Base-by-base conservation (phyloP, 2,888 invertebrate species). In the Stictocephala bisonia region DNA sequence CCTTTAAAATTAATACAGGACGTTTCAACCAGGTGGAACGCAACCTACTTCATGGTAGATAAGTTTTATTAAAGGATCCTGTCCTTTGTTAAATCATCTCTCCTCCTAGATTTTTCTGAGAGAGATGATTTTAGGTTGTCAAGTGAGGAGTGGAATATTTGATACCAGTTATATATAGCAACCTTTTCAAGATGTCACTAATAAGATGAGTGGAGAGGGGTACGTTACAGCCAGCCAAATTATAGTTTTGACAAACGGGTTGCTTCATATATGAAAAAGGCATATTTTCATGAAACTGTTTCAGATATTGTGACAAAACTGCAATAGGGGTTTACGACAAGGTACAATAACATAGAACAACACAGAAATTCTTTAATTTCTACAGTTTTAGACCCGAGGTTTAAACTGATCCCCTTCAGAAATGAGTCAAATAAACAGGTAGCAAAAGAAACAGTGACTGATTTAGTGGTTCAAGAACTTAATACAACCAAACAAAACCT, bases 321-420 rank as follows among this genome's bases (percentile, higher is more conserved):
- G 56, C 7, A 56, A n/a, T 6, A 56, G 13, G 56, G 56, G 18
- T 31, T 56, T 56, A 18, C 13, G 3, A 29, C 3, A 6, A 3
- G 64, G 11, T 64, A 35, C 15, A 3, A 40, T 3, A 64, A 41
- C 20, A 20, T 64, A 13, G 60, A 64, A 26, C 13, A 1, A 15
- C 77, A 74, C 4, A 74, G 73, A 11, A 78, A 75, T 0, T 72
- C 75, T 48, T 67, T 77, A 48, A 50, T 78, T 24, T 77, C 74
- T 6, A 77, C 75, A 29, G 70, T 76, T 48, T 71, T 77, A 27
- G 78, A 78, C 66, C 75, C 78, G 22, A 53, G 77, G 51, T 77
- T 75, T 1, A 77, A 76, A 71, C 50, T 56, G 31, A 64, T 70
- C 69, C 72, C 56, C 9, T 77, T 78, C 2, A 60, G 40, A 66